A percentile compares a stretch with the other conserved stretches of the same genome.
phyloP scores from a whole-genome alignment of 2,888 invertebrate genomes.

The Aquatica leii region DNA sequence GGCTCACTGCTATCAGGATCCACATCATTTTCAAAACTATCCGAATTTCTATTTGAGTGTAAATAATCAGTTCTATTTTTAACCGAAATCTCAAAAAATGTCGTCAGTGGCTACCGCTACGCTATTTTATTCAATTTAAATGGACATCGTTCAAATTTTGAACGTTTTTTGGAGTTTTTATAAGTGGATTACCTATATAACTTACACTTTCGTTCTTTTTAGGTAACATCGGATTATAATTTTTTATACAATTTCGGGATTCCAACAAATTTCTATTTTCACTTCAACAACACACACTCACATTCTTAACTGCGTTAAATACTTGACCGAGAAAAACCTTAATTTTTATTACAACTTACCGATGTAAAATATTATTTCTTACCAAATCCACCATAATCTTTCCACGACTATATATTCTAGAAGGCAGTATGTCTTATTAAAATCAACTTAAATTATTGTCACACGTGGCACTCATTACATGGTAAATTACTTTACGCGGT shows the following conservation, averaged over 20 bases:
- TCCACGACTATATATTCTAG: slow-evolving; percentile 1
- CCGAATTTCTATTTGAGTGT: not conserved
- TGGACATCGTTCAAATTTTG: not conserved
- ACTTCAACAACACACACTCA: not conserved
- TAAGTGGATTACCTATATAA: not conserved
- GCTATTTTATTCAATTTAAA: too few relatives aligned
- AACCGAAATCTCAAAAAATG: too few relatives aligned
- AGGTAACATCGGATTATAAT: too few relatives aligned
- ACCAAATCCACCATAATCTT: too few relatives aligned
- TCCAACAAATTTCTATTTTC: too few relatives aligned
- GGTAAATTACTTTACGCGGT: slow-evolving; percentile 1
- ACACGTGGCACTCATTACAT: not conserved
- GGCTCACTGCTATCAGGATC: not conserved
- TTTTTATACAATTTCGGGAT: too few relatives aligned
- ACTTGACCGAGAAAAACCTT: not conserved
- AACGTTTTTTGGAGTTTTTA: not conserved
- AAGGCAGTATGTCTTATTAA: not conserved
- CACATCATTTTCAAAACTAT: not conserved
- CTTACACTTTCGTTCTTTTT: not conserved
- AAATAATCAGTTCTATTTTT: too few relatives aligned
- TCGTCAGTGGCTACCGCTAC: too few relatives aligned
- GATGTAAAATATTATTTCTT: too few relatives aligned
- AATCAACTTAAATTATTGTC: not conserved
- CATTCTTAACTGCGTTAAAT: too few relatives aligned
- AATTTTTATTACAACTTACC: not conserved